Conservation (phyloP, 2,797 vertebrate genomes). For the Gymnodraco acuticeps region DNA sequence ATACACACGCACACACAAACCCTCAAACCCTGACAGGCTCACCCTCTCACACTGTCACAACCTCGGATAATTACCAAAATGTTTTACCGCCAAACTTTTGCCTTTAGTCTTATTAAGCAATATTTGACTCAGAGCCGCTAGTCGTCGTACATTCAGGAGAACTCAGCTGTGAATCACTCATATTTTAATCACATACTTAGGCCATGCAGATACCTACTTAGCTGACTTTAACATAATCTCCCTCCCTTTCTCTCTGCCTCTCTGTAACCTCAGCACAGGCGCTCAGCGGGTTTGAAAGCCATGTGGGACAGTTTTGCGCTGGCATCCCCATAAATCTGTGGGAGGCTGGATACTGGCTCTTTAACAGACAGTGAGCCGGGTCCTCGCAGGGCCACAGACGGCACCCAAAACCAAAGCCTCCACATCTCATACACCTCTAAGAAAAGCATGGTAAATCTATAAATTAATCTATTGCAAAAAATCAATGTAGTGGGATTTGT, state of each 20-base stretch:
- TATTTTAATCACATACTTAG: constrained; percentile 49
- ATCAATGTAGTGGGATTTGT: not conserved
- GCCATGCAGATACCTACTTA: constrained; percentile 51
- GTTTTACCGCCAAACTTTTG: constrained; percentile 29
- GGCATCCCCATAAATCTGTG: constrained; percentile 84
- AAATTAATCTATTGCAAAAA: not conserved
- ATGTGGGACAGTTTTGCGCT: constrained; percentile 86
- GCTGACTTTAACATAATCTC: constrained; percentile 62
- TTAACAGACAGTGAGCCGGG: constrained; percentile 71
- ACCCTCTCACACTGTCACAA: constrained; percentile 55
- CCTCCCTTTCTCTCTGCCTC: constrained; percentile 53
- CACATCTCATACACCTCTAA: constrained; percentile 22
- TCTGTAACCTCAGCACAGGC: constrained; percentile 73
- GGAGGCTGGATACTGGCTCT: constrained; percentile 77
- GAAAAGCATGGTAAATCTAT: not conserved
- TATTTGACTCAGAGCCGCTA: constrained; percentile 33
- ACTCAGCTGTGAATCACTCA: constrained; percentile 57
- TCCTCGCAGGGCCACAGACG: constrained; percentile 68
- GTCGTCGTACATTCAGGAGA: constrained; percentile 43
- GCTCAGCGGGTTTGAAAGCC: constrained; percentile 71
- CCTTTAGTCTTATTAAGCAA: constrained; percentile 26
- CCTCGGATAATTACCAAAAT: constrained; percentile 49
- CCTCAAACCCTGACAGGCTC: constrained; percentile 40
- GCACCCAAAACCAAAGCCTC: constrained; percentile 46
- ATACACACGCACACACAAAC: constrained; percentile 27